A percentile compares a stretch with the other conserved stretches of the same genome.
Conservation (phyloP, 2,888 invertebrate species). For the Busseola fusca region DNA sequence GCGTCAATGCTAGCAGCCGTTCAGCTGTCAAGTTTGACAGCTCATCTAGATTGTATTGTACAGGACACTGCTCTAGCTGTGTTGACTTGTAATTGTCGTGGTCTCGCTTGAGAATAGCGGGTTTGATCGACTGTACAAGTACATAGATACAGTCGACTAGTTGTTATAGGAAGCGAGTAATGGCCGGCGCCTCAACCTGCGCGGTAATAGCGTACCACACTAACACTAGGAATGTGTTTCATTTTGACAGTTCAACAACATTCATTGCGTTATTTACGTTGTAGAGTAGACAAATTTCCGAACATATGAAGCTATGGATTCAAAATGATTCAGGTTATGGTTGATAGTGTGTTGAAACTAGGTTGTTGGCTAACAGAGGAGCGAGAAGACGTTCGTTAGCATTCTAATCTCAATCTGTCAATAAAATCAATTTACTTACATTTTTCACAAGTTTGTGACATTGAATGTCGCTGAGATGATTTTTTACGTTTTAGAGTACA, state of each 20-base stretch:
- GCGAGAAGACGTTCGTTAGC: not conserved
- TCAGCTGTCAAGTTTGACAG: constrained; percentile 39
- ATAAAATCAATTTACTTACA: not conserved
- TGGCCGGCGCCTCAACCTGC: not conserved
- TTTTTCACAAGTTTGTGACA: not conserved
- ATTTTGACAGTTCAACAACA: not conserved
- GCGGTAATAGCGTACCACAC: not conserved
- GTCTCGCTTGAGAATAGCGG: constrained; percentile 4
- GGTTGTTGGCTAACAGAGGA: not conserved
- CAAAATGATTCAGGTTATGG: not conserved
- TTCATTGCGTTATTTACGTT: not conserved
- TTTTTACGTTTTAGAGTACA: not conserved
- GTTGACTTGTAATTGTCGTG: constrained; percentile 12
- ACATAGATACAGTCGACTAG: not conserved
- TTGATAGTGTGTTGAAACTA: not conserved
- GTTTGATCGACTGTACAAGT: not conserved
- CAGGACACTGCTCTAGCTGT: not conserved
- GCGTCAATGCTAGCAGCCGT: constrained; percentile 24
- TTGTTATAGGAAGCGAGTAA: not conserved
- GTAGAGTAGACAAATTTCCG: not conserved
- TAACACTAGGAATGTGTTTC: not conserved
- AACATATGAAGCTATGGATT: not conserved
- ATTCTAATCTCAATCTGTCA: not conserved
- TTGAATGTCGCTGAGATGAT: not conserved
- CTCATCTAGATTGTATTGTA: constrained; percentile 25